Base-by-base conservation (phyloP, 2,888 invertebrate genomes). In the Epirrhoe tristata region DNA sequence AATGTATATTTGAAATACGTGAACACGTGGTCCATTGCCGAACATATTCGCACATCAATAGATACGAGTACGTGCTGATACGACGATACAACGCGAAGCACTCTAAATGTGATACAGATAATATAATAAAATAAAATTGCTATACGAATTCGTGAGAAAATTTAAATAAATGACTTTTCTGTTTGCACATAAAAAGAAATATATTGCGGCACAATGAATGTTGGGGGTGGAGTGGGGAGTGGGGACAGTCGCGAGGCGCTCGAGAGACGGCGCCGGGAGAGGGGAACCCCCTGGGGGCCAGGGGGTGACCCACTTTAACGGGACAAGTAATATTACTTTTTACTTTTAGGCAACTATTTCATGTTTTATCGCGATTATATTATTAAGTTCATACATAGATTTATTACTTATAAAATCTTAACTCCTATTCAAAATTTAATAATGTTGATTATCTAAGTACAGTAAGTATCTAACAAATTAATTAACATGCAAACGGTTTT, bases 141-240 rank as follows among this genome's bases (percentile, higher is more conserved):
- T 87, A 91, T 91, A 91, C 89, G 92, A 93, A 93, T 93, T 93
- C 93, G 93, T 93, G 93, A 93, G 93, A 93, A 93, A 93, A 92
- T 93, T 93, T 93, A 93, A 93, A 93, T 93, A 93, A 93, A 93
- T 93, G 92, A 92, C 93, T 93, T 93, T 93, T 93, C 93, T 93
- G 93, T 93, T 93, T 93, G 93, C 93, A 93, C 93, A 93, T 93
- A 93, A 93, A 93, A 93, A 93, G 92, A 93, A 93, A 93, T 93
- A 93, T 93, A 93, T 93, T 93, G 93, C 93, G 93, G 93, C 93
- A 92, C 93, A 93, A 93, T 93, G 93, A 92, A 92, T 93, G 93
- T 91, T 87, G 90, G 90, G 86, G 92, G 84, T 83, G 83, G 84
- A 78, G 76, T 84, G 85, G 90, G 87, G 82, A 76, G 85, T 82